Evolutionary conservation across 2,888 invertebrate species (phyloP), one percentile per base, ranked within the genome.

Genomic region (Protophormia terraenovae): DNA sequence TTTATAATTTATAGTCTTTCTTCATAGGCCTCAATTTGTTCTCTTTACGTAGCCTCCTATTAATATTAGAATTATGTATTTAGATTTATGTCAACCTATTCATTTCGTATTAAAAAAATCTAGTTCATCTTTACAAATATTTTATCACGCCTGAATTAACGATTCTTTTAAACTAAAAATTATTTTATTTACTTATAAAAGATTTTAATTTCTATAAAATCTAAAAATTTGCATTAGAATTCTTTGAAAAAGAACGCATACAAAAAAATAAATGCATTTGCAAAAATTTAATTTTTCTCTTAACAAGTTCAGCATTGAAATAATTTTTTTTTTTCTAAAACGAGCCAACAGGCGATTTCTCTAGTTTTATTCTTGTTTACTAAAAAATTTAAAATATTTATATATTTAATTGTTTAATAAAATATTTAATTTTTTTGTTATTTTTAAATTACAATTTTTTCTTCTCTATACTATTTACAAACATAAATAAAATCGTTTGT

Each of bases 251-350:
- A 55, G 6, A 27, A 27, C n/a, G n/a, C n/a, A n/a, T n/a, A n/a
- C n/a, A n/a, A n/a, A n/a, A n/a, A n/a, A n/a, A n/a, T n/a, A 27
- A 27, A 16, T 77, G 41, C 38, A 58, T 35, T 69, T 60, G 67
- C 24, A 45, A 35, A 50, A n/a, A 12, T 1, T 19, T 6, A 41
- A 22, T 38, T 41, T 27, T 22, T 45, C 16, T 47, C n/a, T 66
- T 53, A 53, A 47, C 24, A 67, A 58, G 47, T 47, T 24, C 67
- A 77, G 12, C 55, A 67, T 69, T 69, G 60, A 78, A 78, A 69
- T 47, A 24, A 12, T 64, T 50, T 24, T 35, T 60, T 50, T 50
- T 22, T 22, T 22, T 50, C 8, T 60, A 35, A 69, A 60, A 38
- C 16, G 2, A 35, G 35, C 69, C 32, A 58, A 60, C 7, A 55